These are phyloP conservation scores for Formica exsecta DNA, from an alignment of 1,140 invertebrate genomes.

Conservation along the genomic window DNA sequence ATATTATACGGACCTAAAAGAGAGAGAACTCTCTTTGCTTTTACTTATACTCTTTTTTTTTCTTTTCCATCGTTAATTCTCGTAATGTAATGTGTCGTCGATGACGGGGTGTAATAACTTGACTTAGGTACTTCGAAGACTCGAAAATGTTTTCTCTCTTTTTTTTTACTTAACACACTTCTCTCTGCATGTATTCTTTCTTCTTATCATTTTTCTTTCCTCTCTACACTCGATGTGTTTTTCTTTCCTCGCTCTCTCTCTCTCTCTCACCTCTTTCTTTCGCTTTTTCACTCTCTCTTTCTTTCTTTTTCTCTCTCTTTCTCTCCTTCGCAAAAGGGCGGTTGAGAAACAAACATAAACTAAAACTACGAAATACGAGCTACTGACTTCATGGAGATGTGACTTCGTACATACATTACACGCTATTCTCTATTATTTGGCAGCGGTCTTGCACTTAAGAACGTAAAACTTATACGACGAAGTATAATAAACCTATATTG, in stretches of 20 bases:
- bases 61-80: slow-evolving; percentile 36
- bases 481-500: slow-evolving; percentile 58
- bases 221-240: neutral
- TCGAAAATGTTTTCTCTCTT: slow-evolving; percentile 39
- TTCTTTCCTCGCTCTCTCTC: neutral
- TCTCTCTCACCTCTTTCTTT: neutral
- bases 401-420: slow-evolving; percentile 66
- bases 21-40: slow-evolving; percentile 51
- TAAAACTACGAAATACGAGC: slow-evolving; percentile 56
- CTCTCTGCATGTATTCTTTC: slow-evolving; percentile 6
- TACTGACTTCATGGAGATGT: slow-evolving; percentile 72
- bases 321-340: slow-evolving; percentile 26
- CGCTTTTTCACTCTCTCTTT: neutral
- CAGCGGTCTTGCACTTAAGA: slow-evolving; percentile 66
- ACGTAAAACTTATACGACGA: slow-evolving; percentile 61
- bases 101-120: slow-evolving; percentile 42
- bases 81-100: slow-evolving; percentile 45
- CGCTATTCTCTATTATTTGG: slow-evolving; percentile 60
- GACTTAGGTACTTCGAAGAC: slow-evolving; percentile 65
- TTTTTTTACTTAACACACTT: slow-evolving; percentile 14
- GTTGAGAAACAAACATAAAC: slow-evolving; percentile 46
- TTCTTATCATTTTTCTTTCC: neutral
- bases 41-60: slow-evolving; percentile 50
- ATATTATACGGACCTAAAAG: slow-evolving; percentile 63
- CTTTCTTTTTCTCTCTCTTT: neutral